Evolutionary conservation across 2,888 invertebrate genomes (phyloP).

Genomic region (Rhabditophanes sp.): DNA sequence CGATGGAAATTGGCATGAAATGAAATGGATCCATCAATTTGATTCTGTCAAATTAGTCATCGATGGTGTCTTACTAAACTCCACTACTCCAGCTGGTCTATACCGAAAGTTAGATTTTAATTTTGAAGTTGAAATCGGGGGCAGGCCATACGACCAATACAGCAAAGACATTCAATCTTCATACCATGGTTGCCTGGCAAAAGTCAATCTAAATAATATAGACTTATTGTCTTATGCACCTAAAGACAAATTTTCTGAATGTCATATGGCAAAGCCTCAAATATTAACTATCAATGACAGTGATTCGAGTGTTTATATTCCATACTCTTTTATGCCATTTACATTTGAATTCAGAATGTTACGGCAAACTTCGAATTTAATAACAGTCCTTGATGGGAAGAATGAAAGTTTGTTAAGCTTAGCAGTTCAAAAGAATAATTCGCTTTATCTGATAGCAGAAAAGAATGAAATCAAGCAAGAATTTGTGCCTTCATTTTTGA

Average conservation of each 20-base stretch:
- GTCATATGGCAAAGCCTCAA: constrained; percentile 16
- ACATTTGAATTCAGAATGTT: constrained; percentile 36
- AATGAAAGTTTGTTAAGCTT: constrained; percentile 28
- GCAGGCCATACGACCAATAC: constrained; percentile 32
- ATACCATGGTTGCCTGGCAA: constrained; percentile 29
- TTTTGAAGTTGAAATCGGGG: constrained; percentile 30
- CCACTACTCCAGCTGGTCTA: constrained; percentile 34
- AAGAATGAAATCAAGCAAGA: constrained; percentile 26
- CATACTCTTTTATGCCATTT: constrained; percentile 40
- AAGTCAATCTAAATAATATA: constrained; percentile 24
- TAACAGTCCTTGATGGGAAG: constrained; percentile 20
- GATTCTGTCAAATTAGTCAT: constrained; percentile 34
- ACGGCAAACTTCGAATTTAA: constrained; percentile 12
- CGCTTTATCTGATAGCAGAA: constrained; percentile 20
- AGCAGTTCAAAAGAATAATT: constrained; percentile 15
- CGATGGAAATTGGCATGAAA: constrained; percentile 40
- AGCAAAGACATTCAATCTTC: constrained; percentile 22
- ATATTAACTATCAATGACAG: constrained; percentile 22
- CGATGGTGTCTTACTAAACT: constrained; percentile 32
- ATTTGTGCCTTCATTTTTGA: constrained; percentile 24
- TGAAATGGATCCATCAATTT: constrained; percentile 39
- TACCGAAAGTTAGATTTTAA: constrained; percentile 41
- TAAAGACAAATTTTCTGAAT: constrained; percentile 12
- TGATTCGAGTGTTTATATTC: constrained; percentile 19
- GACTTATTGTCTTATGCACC: constrained; percentile 31